A percentile compares a stretch with the other conserved stretches of the same genome.
Evolutionary conservation across 2,888 invertebrate species (phyloP).

Genomic region (Clepsis dumicolana): DNA sequence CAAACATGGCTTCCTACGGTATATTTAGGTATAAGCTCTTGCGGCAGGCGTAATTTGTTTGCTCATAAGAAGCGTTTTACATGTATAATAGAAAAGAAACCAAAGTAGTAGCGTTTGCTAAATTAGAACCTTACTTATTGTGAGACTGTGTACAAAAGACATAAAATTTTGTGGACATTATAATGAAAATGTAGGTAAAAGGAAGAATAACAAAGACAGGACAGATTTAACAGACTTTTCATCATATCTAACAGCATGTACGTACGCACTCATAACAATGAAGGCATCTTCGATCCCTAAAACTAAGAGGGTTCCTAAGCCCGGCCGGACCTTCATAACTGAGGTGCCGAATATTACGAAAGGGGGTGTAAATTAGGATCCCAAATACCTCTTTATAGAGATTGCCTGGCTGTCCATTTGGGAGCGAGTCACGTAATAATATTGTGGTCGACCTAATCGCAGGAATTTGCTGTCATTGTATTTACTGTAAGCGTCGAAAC

Average conservation of each 20-base stretch:
- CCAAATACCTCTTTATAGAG: constrained; percentile 80
- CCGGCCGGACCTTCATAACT: constrained; percentile 72
- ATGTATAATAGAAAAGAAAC: not conserved
- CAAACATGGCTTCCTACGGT: constrained; percentile 19
- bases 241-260: constrained; percentile 26
- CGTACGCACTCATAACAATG: constrained; percentile 44
- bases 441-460: constrained; percentile 74
- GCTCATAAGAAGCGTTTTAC: constrained; percentile 16
- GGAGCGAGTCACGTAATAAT: constrained; percentile 80
- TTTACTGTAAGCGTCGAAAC: constrained; percentile 60
- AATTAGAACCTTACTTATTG: not conserved
- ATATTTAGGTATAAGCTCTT: constrained; percentile 17
- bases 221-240: constrained; percentile 16
- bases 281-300: constrained; percentile 52
- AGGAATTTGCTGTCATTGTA: constrained; percentile 58
- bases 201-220: not conserved
- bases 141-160: not conserved
- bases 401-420: constrained; percentile 74
- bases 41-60: constrained; percentile 28
- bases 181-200: too few species aligned
- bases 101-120: not conserved
- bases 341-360: constrained; percentile 73
- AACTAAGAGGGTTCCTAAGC: constrained; percentile 58
- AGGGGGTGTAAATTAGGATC: constrained; percentile 83
- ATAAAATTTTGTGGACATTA: not conserved